Evolutionary conservation across 2,797 vertebrate species (phyloP).

Genomic region (Picus viridis): DNA sequence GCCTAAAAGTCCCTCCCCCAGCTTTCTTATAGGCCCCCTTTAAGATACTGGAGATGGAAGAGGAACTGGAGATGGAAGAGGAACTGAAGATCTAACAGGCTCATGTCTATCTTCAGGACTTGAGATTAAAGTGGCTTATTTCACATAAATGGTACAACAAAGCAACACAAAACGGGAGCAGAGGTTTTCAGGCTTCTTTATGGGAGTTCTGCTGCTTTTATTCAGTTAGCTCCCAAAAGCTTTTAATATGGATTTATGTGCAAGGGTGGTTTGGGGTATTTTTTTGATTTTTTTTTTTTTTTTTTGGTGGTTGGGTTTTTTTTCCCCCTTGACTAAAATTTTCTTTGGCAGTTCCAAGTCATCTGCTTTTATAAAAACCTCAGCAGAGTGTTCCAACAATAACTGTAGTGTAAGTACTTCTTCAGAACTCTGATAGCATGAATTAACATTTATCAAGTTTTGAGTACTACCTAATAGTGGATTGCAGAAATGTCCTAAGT

Average conservation of each 20-base stretch:
- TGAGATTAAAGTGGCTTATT: slow-evolving; percentile 1
- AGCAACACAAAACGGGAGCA: background rate
- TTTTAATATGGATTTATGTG: slow-evolving; percentile 18
- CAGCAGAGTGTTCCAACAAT: slow-evolving; percentile 36
- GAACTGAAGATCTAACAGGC: background rate
- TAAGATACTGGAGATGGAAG: background rate
- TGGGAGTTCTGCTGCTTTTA: slow-evolving; percentile 3
- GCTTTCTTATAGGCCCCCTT: too few relatives aligned
- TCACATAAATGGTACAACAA: slow-evolving; percentile 2
- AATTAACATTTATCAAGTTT: slow-evolving; percentile 43
- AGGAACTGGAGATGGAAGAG: background rate
- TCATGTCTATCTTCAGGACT: background rate
- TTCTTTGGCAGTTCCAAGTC: slow-evolving; percentile 8
- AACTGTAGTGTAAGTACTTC: slow-evolving; percentile 45
- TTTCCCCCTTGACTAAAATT: background rate
- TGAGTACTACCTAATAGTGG: background rate
- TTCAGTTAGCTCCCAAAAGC: background rate
- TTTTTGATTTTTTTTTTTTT: background rate
- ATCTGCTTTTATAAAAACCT: slow-evolving; percentile 33
- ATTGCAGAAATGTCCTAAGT: background rate
- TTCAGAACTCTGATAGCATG: slow-evolving; percentile 11
- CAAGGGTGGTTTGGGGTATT: background rate
- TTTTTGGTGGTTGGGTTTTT: background rate
- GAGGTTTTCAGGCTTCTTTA: slow-evolving; percentile 10
- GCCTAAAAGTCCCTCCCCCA: too few relatives aligned